These are phyloP conservation scores for Bovichtus variegatus DNA, from an alignment of 2,797 vertebrate genomes.

Conservation along the genomic window DNA sequence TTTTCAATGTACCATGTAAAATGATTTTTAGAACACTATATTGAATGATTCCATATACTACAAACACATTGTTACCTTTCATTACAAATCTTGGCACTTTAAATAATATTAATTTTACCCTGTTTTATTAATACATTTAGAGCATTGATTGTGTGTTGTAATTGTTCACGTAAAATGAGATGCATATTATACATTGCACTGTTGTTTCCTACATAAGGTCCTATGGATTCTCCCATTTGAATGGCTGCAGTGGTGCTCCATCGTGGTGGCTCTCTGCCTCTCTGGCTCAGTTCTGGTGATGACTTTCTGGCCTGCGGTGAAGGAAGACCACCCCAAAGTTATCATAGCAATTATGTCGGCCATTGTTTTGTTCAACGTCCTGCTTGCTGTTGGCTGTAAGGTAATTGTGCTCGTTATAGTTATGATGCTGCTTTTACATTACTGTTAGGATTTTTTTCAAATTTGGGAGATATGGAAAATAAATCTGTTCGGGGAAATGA, in stretches of 20 bases:
- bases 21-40: not conserved
- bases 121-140: not conserved
- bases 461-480: constrained; percentile 41
- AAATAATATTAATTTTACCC: not conserved
- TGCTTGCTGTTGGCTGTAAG: constrained; percentile 94
- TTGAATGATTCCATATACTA: not conserved
- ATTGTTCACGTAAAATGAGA: not conserved
- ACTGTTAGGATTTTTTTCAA: constrained; percentile 20
- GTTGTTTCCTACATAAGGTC: constrained; percentile 81
- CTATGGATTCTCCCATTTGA: constrained; percentile 92
- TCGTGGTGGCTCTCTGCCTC: constrained; percentile 90
- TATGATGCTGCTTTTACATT: constrained; percentile 9
- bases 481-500: constrained; percentile 38
- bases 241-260: constrained; percentile 90
- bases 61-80: not conserved
- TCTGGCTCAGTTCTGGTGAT: constrained; percentile 93
- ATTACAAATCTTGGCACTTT: not conserved
- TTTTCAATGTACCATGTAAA: not conserved
- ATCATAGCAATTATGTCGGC: constrained; percentile 84
- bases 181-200: not conserved
- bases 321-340: constrained; percentile 91
- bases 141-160: not conserved
- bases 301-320: constrained; percentile 96
- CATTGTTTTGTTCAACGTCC: constrained; percentile 89
- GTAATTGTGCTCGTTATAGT: constrained; percentile 74